Conservation (phyloP, 2,797 vertebrate species). For the Gallinago nigripennis region DNA sequence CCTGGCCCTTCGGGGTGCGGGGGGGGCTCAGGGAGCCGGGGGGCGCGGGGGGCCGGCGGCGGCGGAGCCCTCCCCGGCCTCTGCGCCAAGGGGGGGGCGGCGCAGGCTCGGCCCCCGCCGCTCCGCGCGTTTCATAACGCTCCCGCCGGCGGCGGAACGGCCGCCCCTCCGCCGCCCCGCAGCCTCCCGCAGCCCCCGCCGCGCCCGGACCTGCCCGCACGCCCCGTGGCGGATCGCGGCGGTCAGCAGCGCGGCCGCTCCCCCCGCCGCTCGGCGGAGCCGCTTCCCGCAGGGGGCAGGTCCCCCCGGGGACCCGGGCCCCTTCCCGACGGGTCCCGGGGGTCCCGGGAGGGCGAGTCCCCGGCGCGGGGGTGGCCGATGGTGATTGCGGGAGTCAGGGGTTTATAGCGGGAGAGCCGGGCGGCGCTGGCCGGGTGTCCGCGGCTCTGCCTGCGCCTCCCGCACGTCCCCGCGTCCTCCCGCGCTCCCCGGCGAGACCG, state of each 20-base stretch:
- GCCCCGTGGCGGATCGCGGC: not conserved
- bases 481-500: not conserved
- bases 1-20: too few relatives aligned
- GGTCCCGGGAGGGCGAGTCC: not conserved
- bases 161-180: slow-evolving; percentile 22
- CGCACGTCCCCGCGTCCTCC: not conserved
- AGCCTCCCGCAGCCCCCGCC: slow-evolving; percentile 2
- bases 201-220: not conserved
- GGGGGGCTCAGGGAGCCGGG: too few relatives aligned
- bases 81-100: too few relatives aligned
- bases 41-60: too few relatives aligned
- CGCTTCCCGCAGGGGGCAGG: slow-evolving; percentile 32
- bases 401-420: slow-evolving; percentile 21
- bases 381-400: slow-evolving; percentile 38
- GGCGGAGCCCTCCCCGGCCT: too few relatives aligned
- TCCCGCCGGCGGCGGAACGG: not conserved
- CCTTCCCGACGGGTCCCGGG: not conserved
- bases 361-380: not conserved
- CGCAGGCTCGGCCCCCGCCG: too few relatives aligned
- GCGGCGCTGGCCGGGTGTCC: not conserved
- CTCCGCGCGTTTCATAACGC: not conserved
- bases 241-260: not conserved
- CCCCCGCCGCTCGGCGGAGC: not conserved
- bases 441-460: not conserved
- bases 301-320: not conserved